Conservation (phyloP, 2,113 vertebrate genomes). For the western clawed frog (Xenopus tropicalis) region UCB_Xtro_10.0 CM004451.2:72611501-72612000, state of each 20-base stretch:
- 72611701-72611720: constrained; percentile 25
- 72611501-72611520: too few species aligned
- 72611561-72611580: too few species aligned
- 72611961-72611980: too few species aligned
- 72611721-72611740: constrained; percentile 33
- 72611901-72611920: neutral
- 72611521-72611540: too few species aligned
- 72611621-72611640: constrained; percentile 1
- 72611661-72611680: neutral
- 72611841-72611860: constrained; percentile 18
- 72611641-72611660: neutral
- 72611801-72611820: constrained; percentile 27
- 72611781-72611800: constrained; percentile 37
- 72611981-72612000: too few species aligned
- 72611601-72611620: neutral
- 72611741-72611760: constrained; percentile 37
- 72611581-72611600: too few species aligned
- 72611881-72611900: neutral
- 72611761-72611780: constrained; percentile 37
- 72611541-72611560: too few species aligned
- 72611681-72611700: constrained; percentile 15
- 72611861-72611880: neutral
- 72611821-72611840: constrained; percentile 33
- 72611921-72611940: too few species aligned
- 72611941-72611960: too few species aligned